Conservation (phyloP, 2,113 vertebrate species). For the Sclerurus mexicanus region DNA sequence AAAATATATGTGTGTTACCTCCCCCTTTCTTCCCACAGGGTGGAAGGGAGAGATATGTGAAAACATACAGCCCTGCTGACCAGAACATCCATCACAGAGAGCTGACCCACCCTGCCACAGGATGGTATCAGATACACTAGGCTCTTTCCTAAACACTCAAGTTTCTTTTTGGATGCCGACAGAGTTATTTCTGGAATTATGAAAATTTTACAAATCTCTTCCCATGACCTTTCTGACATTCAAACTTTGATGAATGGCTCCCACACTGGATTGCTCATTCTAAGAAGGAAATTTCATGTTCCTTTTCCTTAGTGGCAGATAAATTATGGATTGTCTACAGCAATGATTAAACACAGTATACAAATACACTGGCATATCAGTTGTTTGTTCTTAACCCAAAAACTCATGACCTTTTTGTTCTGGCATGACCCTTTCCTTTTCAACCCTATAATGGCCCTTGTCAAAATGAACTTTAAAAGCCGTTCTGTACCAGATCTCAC, state of each 20-base stretch:
- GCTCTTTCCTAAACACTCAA: constrained; percentile 20
- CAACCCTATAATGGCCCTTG: background rate
- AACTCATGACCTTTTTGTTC: background rate
- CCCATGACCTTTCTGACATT: constrained; percentile 68
- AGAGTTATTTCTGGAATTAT: constrained; percentile 60
- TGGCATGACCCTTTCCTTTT: background rate
- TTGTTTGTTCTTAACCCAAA: background rate
- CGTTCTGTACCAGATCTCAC: background rate
- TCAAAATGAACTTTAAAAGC: background rate
- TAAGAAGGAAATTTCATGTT: constrained; percentile 45
- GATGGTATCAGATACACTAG: background rate
- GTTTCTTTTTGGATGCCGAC: constrained; percentile 8
- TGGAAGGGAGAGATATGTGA: background rate
- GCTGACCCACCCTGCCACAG: background rate
- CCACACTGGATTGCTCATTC: constrained; percentile 38
- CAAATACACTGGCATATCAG: constrained; percentile 1
- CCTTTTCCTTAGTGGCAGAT: constrained; percentile 33
- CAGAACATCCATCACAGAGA: background rate
- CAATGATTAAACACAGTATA: background rate
- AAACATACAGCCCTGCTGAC: background rate
- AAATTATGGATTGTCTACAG: constrained; percentile 17
- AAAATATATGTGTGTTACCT: background rate
- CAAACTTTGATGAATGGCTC: constrained; percentile 50
- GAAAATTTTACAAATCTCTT: constrained; percentile 68
- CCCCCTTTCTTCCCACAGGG: background rate